Evolutionary conservation across 2,888 invertebrate genomes (phyloP).

Genomic region (Sacculina carcini): DNA sequence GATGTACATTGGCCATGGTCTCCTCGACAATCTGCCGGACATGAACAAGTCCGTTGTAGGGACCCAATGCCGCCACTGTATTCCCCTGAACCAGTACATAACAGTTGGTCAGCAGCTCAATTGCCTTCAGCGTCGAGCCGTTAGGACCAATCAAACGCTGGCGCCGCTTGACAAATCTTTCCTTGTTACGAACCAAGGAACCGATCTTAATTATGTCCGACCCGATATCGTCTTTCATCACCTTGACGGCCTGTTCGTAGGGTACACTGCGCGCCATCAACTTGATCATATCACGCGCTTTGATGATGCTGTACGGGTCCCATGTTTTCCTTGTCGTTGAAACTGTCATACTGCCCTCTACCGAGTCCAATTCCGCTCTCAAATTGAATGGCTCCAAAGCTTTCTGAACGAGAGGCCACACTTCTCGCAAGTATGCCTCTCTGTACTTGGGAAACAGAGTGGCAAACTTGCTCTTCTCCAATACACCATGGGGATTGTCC

Average conservation of each 20-base stretch:
- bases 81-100: constrained; percentile 92
- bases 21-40: constrained; percentile 74
- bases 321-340: constrained; percentile 85
- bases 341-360: constrained; percentile 85
- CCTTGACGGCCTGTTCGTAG: constrained; percentile 70
- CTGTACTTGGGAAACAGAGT: constrained; percentile 90
- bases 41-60: constrained; percentile 38
- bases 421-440: constrained; percentile 77
- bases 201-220: constrained; percentile 94
- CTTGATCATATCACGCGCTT: constrained; percentile 86
- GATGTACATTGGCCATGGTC: constrained; percentile 96
- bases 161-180: constrained; percentile 78
- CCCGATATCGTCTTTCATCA: constrained; percentile 59
- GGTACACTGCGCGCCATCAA: constrained; percentile 84
- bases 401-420: constrained; percentile 83
- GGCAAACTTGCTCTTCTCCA: constrained; percentile 87
- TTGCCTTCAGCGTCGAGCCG: constrained; percentile 90
- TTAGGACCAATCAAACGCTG: constrained; percentile 87
- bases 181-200: constrained; percentile 60
- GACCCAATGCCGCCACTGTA: constrained; percentile 88
- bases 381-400: constrained; percentile 30
- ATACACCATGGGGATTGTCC: constrained; percentile 62
- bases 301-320: constrained; percentile 92
- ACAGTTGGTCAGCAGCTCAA: constrained; percentile 83
- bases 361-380: constrained; percentile 62